Base-by-base conservation (phyloP, 2,113 vertebrate species). In the Nesospiza acunhae region DNA sequence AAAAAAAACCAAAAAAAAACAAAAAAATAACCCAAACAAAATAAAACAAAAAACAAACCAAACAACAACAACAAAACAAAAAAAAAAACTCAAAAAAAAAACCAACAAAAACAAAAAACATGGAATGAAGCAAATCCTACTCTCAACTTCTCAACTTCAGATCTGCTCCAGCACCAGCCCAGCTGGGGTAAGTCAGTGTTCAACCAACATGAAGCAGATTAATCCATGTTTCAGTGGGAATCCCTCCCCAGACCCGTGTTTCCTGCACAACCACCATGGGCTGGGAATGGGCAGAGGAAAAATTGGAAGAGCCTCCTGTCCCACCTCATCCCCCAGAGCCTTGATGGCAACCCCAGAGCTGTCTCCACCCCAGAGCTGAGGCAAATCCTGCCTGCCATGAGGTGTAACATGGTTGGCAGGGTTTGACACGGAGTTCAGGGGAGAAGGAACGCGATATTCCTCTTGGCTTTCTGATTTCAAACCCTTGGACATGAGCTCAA, bases 401-500 rank as follows among this genome's bases (percentile, higher is more conserved):
- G 62, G 27, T 5, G 2, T 2, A 23, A 63, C 1, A 1, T 1
- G 50, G 50, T 11, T 28, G 50, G 27, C 9, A 52, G 50, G 50
- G 6, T 7, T 52, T 52, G 7, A 27, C 23, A 5, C 0, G 6
- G 56, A 46, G 17, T 17, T 66, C 10, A 21, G 33, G 11, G 31
- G 26, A 82, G 52, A 35, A 78, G 15, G 14, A 59, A 67, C 6
- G 1, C 0, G 1, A 10, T 28, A 53, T 47, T 37, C 6, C 1
- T 28, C 60, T n/a, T 13, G 7, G 42, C 47, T 59, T 47, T 55
- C 58, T 59, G 9, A 3, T 69, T 76, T 49, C 39, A 66, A 15
- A 42, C 27, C 50, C 60, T 10, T 27, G 20, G 49, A 53, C 66
- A 12, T 4, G 31, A 42, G 66, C 37, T 78, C 33, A 24, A 44